phyloP scores from a whole-genome alignment of 1,140 invertebrate species.

The Bombus turneri region DNA sequence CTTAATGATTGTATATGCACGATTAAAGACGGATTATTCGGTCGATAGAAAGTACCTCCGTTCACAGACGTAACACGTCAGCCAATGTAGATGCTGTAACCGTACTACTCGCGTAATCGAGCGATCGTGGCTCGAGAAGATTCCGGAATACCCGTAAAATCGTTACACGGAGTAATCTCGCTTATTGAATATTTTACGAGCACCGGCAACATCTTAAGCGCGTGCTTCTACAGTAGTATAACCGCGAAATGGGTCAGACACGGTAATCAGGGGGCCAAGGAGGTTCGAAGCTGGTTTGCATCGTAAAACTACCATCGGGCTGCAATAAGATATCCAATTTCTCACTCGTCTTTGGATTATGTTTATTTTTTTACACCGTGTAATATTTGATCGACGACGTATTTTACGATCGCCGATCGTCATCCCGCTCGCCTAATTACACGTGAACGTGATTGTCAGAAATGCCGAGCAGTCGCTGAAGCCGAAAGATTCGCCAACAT shows the following conservation, averaged over 20 bases:
- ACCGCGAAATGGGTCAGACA: slow-evolving; percentile 37
- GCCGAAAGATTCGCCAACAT: slow-evolving; percentile 10
- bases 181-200: slow-evolving; percentile 53
- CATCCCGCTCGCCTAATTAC: neutral
- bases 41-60: neutral
- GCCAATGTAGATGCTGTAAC: neutral
- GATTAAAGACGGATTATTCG: neutral
- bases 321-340: neutral
- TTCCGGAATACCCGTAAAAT: slow-evolving; percentile 23
- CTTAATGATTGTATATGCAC: no score
- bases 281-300: neutral
- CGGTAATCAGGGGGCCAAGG: slow-evolving; percentile 25
- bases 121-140: slow-evolving; percentile 7
- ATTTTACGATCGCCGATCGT: neutral
- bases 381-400: neutral
- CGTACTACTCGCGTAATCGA: slow-evolving; percentile 24
- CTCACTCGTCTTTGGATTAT: neutral
- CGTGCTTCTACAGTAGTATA: slow-evolving; percentile 16
- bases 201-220: slow-evolving; percentile 31
- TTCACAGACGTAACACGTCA: neutral
- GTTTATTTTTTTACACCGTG: no score
- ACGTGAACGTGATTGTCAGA: neutral
- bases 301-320: slow-evolving; percentile 18
- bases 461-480: no score
- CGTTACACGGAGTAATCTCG: slow-evolving; percentile 42